Evolutionary conservation across 1,140 invertebrate species (phyloP), one percentile per base, ranked within the genome.

Genomic region (Yoshiicerus persimilis): DNA sequence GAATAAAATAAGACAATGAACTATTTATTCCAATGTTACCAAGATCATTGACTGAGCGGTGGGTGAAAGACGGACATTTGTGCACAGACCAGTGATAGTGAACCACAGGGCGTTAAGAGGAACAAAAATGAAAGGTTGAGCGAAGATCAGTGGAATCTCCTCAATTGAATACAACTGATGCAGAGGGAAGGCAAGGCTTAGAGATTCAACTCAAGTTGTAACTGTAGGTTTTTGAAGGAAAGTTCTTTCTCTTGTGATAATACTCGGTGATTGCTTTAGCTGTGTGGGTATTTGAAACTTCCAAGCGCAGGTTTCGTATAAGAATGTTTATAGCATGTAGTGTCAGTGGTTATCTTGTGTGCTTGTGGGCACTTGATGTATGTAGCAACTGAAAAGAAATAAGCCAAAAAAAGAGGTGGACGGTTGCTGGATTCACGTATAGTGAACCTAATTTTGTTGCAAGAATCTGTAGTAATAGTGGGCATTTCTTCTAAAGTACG

Each of bases 111-210:
- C 30, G 30, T 80, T 34, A 34, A 25, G 25, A 86, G 64, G 25
- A 62, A 32, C 56, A 32, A 64, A 47, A 77, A 34, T 30, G 30
- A 36, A 77, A 86, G 64, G 39, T 87, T 34, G 85, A 36, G 39
- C 16, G 38, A 77, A 56, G 66, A 86, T 62, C 56, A 83, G 39
- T 87, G 3, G 75, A 62, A 80, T 87, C 83, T 84, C 77, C 56
- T 87, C 56, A 87, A 87, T 87, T 87, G 36, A 62, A 83, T 83
- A 66, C 32, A 85, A 38, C 83, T 80, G 66, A 87, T 64, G 62
- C 23, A 36, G 66, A 86, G 27, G 64, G 87, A 36, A 64, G 20
- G 38, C n/a, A 66, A 47, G 6, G 23, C 47, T 66, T 87, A 34
- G 83, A 39, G 86, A 62, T 6, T 88, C 10, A 2, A 62, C 36